A percentile compares a stretch with the other conserved stretches of the same genome.
Conservation (phyloP, 2,113 vertebrate genomes). For the Pica pica region DNA sequence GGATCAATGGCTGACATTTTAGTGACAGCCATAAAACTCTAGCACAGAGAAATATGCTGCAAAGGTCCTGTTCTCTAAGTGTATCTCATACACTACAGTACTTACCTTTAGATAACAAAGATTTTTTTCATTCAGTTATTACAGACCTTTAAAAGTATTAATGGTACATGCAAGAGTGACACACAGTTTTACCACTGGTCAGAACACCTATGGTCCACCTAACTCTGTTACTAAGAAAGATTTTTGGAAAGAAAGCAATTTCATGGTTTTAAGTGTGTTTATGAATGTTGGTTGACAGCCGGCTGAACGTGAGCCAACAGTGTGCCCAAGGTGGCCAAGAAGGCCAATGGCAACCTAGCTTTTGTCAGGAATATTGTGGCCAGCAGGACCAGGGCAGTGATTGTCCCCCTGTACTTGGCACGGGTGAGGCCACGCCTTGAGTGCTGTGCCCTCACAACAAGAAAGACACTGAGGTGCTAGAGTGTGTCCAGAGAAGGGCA, state of each 20-base stretch:
- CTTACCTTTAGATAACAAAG: neutral
- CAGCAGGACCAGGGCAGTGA: neutral
- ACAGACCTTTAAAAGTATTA: neutral
- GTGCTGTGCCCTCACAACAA: neutral
- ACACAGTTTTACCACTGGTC: neutral
- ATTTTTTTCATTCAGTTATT: neutral
- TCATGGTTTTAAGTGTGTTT: neutral
- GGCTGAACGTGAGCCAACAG: neutral
- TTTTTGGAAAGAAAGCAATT: neutral
- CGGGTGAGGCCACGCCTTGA: rapidly evolving
- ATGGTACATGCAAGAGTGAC: neutral
- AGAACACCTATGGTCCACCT: neutral
- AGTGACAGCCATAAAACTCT: neutral
- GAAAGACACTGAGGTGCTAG: neutral
- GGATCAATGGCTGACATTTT: constrained; percentile 14
- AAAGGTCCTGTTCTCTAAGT: neutral
- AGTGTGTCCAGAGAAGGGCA: rapidly evolving
- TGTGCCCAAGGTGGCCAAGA: neutral
- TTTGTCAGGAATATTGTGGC: neutral
- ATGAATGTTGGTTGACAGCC: neutral
- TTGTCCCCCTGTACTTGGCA: rapidly evolving
- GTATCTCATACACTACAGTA: neutral
- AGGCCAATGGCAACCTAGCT: neutral
- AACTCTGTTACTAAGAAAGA: neutral
- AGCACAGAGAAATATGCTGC: neutral